Conservation (phyloP, 1,140 invertebrate genomes). For the Thereuonema tuberculata region DNA sequence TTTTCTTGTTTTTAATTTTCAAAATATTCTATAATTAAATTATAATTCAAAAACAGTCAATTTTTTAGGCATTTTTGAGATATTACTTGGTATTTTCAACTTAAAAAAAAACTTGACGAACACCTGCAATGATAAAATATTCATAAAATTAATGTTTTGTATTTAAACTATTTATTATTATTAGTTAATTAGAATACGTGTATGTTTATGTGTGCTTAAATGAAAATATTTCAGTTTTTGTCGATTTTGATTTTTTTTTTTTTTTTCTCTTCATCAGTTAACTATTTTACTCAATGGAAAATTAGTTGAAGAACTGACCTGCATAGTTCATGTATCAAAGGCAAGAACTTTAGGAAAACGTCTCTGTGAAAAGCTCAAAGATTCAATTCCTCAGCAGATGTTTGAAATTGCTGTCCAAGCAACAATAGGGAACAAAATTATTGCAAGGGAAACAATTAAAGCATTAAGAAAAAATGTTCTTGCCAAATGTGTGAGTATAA, state of each 20-base stretch:
- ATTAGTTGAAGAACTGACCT: slow-evolving; percentile 71
- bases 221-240: too few relatives aligned
- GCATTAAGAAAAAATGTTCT: slow-evolving; percentile 83
- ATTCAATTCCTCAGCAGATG: slow-evolving; percentile 79
- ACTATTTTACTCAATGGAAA: slow-evolving; percentile 65
- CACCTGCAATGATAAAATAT: too few relatives aligned
- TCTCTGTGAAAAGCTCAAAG: slow-evolving; percentile 63
- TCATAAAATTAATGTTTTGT: too few relatives aligned
- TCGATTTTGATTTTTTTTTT: not conserved
- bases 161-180: too few relatives aligned
- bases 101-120: too few relatives aligned
- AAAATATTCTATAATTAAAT: too few relatives aligned
- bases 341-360: slow-evolving; percentile 49
- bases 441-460: slow-evolving; percentile 75
- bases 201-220: too few relatives aligned
- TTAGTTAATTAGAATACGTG: too few relatives aligned
- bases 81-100: too few relatives aligned
- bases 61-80: too few relatives aligned
- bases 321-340: slow-evolving; percentile 58
- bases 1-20: too few relatives aligned
- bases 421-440: slow-evolving; percentile 57
- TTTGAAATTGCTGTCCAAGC: slow-evolving; percentile 79
- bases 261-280: slow-evolving; percentile 42
- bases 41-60: too few relatives aligned
- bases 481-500: slow-evolving; percentile 73